Base-by-base conservation (phyloP, 2,113 vertebrate species). In the Anser cygnoides region DNA sequence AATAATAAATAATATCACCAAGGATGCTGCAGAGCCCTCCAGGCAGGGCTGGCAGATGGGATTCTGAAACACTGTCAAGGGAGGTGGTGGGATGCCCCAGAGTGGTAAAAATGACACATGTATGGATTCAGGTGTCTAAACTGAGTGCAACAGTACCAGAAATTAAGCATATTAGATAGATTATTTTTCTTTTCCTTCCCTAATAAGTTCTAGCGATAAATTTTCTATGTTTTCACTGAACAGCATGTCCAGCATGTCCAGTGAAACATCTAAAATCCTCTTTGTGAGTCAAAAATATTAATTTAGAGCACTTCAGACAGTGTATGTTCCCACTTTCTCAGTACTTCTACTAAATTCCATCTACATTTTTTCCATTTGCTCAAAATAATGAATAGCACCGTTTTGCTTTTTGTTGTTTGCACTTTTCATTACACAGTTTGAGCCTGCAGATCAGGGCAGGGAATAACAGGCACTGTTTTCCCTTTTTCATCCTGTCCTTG, bases 151-250 rank as follows among this genome's bases (percentile, higher is more conserved):
- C 62, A 4, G 5, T 33, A 25, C 4, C 55, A 46, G 13, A 74
- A 3, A 7, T 37, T 5, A 11, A 6, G 3, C 3, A 33, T 18
- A 10, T 46, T 15, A 6, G 1, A 25, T 9, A 58, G 33, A 17
- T 50, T 33, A 25, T 13, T 86, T 70, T 70, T 41, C 8, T 35
- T 5, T 59, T 72, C 12, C 19, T 67, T 44, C 31, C 6, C 10
- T 29, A 39, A 6, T 23, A 33, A 49, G 41, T 84, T 70, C 10
- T 43, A 62, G 26, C n/a, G 84, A 55, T 0, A 7, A 23, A 44
- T 57, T 62, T 66, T 3, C 5, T 55, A n/a, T n/a, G 11, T 5
- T 11, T 6, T 10, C 33, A 31, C 20, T 49, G 46, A 21, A 49
- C 21, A 21, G 19, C 46, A 44, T 44, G 44, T 44, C 44, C 44